A percentile compares a stretch with the other conserved stretches of the same genome.
Conservation (phyloP, 2,888 invertebrate species). For the Limnephilus rhombicus region DNA sequence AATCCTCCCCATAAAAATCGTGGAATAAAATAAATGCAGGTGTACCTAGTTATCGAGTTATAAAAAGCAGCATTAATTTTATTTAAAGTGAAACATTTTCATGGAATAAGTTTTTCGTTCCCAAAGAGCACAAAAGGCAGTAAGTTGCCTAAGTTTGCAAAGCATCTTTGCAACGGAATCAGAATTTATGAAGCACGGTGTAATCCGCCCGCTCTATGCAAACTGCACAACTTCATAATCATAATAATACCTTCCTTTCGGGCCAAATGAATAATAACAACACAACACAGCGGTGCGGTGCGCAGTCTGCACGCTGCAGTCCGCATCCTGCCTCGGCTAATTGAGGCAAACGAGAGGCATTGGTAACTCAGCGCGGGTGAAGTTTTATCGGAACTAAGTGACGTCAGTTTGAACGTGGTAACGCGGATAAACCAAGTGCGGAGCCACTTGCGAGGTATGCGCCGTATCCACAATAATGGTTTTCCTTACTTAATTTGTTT, state of each 20-base stretch:
- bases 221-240: constrained; percentile 12
- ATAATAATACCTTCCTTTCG: not conserved
- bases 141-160: not conserved
- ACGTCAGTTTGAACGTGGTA: not conserved
- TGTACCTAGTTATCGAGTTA: not conserved
- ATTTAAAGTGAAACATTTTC: not conserved
- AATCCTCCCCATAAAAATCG: not conserved
- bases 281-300: not conserved
- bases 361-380: not conserved
- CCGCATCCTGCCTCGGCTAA: not conserved
- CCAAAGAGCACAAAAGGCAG: constrained; percentile 5
- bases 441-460: too few relatives aligned
- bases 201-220: constrained; percentile 6
- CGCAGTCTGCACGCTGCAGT: not conserved
- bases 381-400: not conserved
- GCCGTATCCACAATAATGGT: too few relatives aligned
- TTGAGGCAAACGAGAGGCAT: not conserved
- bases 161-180: not conserved
- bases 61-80: not conserved
- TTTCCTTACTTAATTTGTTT: not conserved
- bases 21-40: not conserved
- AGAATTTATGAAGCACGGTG: not conserved
- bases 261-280: not conserved
- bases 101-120: not conserved
- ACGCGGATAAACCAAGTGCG: not conserved